Percentiles rank a stretch among this genome's conserved stretches.
Conservation (phyloP, 2,113 vertebrate species). For the Phalacrocorax brasilianus region DNA sequence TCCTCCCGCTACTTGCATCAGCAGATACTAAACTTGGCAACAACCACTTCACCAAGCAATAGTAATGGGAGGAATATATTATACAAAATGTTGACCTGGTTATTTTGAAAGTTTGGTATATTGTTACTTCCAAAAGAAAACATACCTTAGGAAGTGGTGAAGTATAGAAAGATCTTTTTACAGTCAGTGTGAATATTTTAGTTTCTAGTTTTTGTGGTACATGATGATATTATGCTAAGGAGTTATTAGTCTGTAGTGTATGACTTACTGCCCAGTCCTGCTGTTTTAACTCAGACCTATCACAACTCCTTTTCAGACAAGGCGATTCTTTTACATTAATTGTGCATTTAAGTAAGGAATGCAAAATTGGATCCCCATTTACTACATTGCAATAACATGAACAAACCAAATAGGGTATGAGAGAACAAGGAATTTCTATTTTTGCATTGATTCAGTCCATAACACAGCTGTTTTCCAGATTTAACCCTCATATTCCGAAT, state of each 20-base stretch:
- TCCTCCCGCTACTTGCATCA: background rate
- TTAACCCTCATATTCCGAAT: background rate
- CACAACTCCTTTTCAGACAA: background rate
- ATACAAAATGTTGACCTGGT: background rate
- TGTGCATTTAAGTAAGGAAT: background rate
- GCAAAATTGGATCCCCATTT: background rate
- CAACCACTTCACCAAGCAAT: background rate
- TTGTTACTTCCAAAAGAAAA: constrained; percentile 39
- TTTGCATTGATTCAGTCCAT: constrained; percentile 2
- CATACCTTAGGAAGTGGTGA: constrained; percentile 36
- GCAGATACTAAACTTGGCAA: constrained; percentile 5
- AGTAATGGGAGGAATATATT: background rate
- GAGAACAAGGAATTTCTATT: constrained; percentile 10
- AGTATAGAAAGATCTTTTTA: constrained; percentile 28
- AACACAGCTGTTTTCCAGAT: constrained; percentile 48
- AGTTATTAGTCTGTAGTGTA: background rate
- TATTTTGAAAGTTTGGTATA: background rate
- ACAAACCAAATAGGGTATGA: background rate
- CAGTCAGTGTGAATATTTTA: background rate
- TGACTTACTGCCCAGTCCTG: background rate
- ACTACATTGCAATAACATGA: background rate
- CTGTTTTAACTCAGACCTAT: constrained; percentile 16
- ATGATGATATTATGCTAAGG: background rate
- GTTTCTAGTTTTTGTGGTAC: background rate
- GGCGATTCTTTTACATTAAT: background rate